Conservation (phyloP, 2,888 invertebrate genomes). For the Agrochola circellaris region DNA sequence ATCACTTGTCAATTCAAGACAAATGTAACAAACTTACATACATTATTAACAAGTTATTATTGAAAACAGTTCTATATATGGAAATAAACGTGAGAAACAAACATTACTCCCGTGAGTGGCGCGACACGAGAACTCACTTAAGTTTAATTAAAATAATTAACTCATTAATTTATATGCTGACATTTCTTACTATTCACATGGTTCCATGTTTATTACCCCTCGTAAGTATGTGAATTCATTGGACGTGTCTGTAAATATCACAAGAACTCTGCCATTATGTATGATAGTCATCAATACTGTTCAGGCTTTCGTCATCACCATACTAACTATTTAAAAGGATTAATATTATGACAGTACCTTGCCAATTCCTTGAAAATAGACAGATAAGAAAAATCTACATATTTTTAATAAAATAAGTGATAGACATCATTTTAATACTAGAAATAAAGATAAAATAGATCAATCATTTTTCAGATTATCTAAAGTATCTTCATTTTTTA, state of each 20-base stretch:
- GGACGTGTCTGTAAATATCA: background rate
- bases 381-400: no score
- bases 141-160: slow-evolving; percentile 63
- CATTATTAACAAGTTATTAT: background rate
- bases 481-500: no score
- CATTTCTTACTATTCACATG: slow-evolving; percentile 43
- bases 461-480: no score
- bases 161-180: slow-evolving; percentile 44
- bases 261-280: background rate
- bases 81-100: slow-evolving; percentile 32
- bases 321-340: no score
- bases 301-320: no score
- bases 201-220: slow-evolving; percentile 31
- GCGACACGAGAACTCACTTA: slow-evolving; percentile 63
- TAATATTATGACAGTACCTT: no score
- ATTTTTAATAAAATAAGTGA: no score
- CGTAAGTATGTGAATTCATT: slow-evolving; percentile 10
- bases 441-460: no score
- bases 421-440: no score
- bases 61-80: slow-evolving; percentile 22
- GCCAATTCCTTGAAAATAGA: no score
- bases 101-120: background rate
- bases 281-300: no score
- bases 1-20: slow-evolving; percentile 11
- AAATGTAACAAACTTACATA: background rate